phyloP scores from a whole-genome alignment of 2,797 vertebrate species.

The Sebastes hubbsi region DNA sequence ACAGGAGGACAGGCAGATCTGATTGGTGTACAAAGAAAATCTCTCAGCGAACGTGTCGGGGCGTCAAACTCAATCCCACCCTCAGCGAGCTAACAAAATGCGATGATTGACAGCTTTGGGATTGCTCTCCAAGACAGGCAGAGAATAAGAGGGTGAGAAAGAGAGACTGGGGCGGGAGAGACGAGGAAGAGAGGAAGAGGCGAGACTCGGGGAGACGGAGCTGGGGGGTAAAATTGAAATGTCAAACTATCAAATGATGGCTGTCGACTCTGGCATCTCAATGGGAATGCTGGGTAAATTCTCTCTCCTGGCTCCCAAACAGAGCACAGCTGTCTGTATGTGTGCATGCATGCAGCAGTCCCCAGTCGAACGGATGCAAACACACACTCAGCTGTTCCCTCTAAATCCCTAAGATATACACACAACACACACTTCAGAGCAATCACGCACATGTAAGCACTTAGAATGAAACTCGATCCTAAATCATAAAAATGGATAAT shows the following conservation, averaged over 20 bases:
- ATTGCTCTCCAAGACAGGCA: constrained; percentile 66
- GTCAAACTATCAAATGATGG: constrained; percentile 76
- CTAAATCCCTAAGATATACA: constrained; percentile 29
- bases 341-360: neutral
- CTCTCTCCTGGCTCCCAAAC: constrained; percentile 54
- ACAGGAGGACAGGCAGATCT: constrained; percentile 69
- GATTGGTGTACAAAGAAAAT: constrained; percentile 80
- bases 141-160: constrained; percentile 44
- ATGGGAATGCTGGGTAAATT: constrained; percentile 61
- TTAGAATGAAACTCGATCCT: neutral
- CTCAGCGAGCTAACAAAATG: constrained; percentile 63
- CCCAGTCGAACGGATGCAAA: constrained; percentile 27
- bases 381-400: constrained; percentile 65
- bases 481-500: neutral
- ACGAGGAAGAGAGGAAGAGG: constrained; percentile 17
- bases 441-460: neutral
- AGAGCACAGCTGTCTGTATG: constrained; percentile 60
- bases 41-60: constrained; percentile 58
- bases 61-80: constrained; percentile 71
- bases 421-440: neutral
- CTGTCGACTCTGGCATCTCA: constrained; percentile 62
- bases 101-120: constrained; percentile 73
- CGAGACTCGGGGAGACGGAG: constrained; percentile 27
- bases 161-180: constrained; percentile 10
- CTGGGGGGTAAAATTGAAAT: constrained; percentile 76